These are phyloP conservation scores for Mesorhabditis spiculigera DNA, from an alignment of 2,888 invertebrate genomes.

Conservation along the genomic window DNA sequence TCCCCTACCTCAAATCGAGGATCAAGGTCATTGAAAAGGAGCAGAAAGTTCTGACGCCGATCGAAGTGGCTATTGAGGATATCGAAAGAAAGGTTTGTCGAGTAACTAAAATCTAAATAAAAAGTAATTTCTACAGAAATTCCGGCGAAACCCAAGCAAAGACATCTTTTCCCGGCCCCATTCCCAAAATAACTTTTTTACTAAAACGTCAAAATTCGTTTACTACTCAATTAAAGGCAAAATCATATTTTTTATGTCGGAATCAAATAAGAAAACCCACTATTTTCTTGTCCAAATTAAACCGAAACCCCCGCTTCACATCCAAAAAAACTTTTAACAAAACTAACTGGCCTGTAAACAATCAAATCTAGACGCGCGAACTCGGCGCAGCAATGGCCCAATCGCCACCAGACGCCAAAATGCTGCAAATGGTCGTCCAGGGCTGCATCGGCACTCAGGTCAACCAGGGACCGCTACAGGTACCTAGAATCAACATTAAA, in stretches of 20 bases:
- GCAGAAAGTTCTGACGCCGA: conserved; percentile 49
- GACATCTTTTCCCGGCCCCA: too few species aligned
- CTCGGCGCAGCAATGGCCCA: conserved; percentile 81
- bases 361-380: conserved; percentile 62
- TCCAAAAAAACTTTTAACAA: too few species aligned
- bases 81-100: conserved; percentile 78
- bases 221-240: too few species aligned
- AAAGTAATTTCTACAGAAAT: too few species aligned
- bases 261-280: too few species aligned
- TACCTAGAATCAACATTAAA: conserved; percentile 60
- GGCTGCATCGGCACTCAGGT: conserved; percentile 77
- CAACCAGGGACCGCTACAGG: conserved; percentile 85
- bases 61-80: conserved; percentile 80
- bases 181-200: too few species aligned
- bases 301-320: too few species aligned
- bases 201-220: too few species aligned
- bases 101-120: background rate
- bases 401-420: conserved; percentile 92
- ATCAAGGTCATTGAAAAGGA: conserved; percentile 59
- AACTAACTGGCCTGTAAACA: background rate
- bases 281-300: too few species aligned
- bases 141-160: too few species aligned
- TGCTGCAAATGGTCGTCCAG: conserved; percentile 93
- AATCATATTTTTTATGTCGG: too few species aligned
- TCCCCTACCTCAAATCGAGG: conserved; percentile 93